These are phyloP conservation scores for Amiota mariae DNA, from an alignment of 2,888 invertebrate genomes.

Conservation along the genomic window DNA sequence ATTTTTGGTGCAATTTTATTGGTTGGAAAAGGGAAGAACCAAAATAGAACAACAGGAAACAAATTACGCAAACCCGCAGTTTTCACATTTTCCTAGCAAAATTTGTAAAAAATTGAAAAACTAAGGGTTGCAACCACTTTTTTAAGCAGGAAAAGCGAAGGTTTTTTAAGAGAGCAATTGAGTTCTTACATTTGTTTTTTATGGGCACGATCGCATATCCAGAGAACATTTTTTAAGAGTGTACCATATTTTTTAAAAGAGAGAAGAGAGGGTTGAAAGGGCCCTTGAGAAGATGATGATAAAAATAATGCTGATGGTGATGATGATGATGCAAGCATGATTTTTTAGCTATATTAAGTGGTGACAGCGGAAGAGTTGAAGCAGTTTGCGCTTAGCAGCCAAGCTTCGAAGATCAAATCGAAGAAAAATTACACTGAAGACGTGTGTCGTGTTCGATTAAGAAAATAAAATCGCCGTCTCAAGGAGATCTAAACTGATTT, in stretches of 20 bases:
- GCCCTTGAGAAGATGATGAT: slow-evolving; percentile 24
- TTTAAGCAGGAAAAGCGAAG: slow-evolving; percentile 4
- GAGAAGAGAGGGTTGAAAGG: slow-evolving; percentile 18
- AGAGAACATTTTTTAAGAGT: slow-evolving; percentile 22
- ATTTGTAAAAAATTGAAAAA: slow-evolving; percentile 36
- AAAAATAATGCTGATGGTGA: neutral
- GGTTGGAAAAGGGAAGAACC: slow-evolving; percentile 54
- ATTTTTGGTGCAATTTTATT: slow-evolving; percentile 65
- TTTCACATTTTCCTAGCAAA: slow-evolving; percentile 53
- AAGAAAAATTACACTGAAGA: neutral
- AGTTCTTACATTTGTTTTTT: slow-evolving; percentile 40
- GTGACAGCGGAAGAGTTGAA: slow-evolving; percentile 67
- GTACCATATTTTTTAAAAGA: neutral
- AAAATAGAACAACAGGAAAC: slow-evolving; percentile 45
- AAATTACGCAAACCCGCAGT: slow-evolving; percentile 37
- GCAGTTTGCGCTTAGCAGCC: slow-evolving; percentile 71
- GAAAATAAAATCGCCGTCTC: neutral
- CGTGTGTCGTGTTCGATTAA: neutral
- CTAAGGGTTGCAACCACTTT: slow-evolving; percentile 49
- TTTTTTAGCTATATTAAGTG: slow-evolving; percentile 64
- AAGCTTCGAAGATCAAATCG: slow-evolving; percentile 65
- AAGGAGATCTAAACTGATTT: slow-evolving; percentile 40
- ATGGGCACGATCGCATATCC: slow-evolving; percentile 40
- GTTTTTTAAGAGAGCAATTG: slow-evolving; percentile 19
- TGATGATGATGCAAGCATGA: slow-evolving; percentile 28